Conservation (phyloP, 2,797 vertebrate species). For the Pempheris klunzingeri region DNA sequence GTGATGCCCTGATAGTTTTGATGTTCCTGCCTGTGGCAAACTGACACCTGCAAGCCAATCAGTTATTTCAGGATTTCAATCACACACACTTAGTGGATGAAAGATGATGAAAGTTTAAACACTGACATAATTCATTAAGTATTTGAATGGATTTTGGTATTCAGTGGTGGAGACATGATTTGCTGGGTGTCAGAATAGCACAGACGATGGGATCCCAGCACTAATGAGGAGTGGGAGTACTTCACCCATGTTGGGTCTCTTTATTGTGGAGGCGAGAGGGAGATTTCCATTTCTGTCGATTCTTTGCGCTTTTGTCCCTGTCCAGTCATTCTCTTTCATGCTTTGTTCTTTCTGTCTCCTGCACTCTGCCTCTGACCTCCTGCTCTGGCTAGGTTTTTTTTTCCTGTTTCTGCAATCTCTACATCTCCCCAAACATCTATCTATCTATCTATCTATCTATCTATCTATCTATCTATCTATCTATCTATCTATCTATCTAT, state of each 20-base stretch:
- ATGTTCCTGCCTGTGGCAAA: background rate
- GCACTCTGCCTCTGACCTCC: conserved; percentile 42
- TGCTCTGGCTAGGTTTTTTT: conserved; percentile 15
- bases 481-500: background rate
- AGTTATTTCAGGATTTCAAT: conserved; percentile 4
- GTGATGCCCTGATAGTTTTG: conserved; percentile 5
- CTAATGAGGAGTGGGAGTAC: conserved; percentile 65
- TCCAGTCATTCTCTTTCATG: conserved; percentile 44
- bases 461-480: background rate
- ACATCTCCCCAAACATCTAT: conserved; percentile 5
- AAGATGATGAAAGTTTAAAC: conserved; percentile 22
- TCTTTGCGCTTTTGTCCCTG: conserved; percentile 57
- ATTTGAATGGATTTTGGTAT: conserved; percentile 31
- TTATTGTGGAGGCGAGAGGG: conserved; percentile 44
- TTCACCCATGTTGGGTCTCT: conserved; percentile 56
- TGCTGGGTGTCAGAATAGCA: conserved; percentile 23
- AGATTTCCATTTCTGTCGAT: conserved; percentile 70
- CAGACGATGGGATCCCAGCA: conserved; percentile 32
- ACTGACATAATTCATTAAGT: conserved; percentile 15
- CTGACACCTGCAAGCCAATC: conserved; percentile 18
- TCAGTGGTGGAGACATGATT: background rate
- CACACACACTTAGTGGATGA: background rate
- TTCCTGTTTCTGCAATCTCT: conserved; percentile 21
- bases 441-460: background rate
- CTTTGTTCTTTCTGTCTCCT: conserved; percentile 36